Evolutionary conservation across 1,140 invertebrate species (phyloP), one percentile per base, ranked within the genome.

Genomic region (Zaprionus inermis): DNA sequence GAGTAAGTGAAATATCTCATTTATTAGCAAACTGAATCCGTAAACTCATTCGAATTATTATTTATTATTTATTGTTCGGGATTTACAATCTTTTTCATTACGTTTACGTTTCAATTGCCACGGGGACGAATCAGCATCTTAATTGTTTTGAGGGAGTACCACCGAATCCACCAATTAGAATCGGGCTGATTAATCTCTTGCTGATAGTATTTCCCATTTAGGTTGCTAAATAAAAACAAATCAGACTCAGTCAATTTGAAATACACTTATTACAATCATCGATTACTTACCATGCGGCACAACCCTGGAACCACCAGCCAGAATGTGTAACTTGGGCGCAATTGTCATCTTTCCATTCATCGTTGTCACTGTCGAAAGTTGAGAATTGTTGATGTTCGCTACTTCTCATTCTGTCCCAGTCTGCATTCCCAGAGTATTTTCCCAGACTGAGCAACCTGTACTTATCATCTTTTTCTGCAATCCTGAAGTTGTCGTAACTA

Each of bases 131-230:
- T 44, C 16, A 44, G 9, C n/a, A 44, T 44, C n/a, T 16, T 44
- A 6, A 44, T 44, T 0, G 7, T 44, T 44, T 44, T 44, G 7
- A 44, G 38, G 9, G 38, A 44, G 38, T 10, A 44, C 7, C 0
- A 16, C 7, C 0, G 9, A 3, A 7, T 0, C 38, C 38, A 44
- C 38, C 38, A 44, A 44, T 18, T 44, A 10, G 38, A 44, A 2
- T 18, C 7, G 0, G 0, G 0, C 0, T 7, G 0, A 7, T 10
- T 0, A 9, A 16, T n/a, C 38, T 44, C 38, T 7, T 44, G n/a
- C 7, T 18, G 2, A 44, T 9, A 16, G 2, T 44, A 44, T 16
- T 16, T 44, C 3, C 38, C 38, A 44, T 44, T 44, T 44, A 3
- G n/a, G 7, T 44, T 44, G n/a, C 38, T 44, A 44, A 44, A 44